Evolutionary conservation across 2,797 vertebrate species (phyloP), one percentile per base, ranked within the genome.

Genomic region (Avahi laniger): DNA sequence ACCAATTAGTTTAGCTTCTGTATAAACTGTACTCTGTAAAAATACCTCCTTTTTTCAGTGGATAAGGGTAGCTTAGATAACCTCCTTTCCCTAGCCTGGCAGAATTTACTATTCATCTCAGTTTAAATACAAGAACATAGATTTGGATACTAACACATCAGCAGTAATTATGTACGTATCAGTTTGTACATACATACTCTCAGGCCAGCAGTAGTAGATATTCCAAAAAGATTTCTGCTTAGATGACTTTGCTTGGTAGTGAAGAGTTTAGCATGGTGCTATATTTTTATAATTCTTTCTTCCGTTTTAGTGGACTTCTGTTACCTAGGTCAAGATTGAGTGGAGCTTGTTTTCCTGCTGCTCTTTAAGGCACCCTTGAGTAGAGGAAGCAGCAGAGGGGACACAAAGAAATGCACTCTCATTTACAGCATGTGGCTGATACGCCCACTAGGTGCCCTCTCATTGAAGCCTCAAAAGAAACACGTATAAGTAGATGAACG

Each of bases 91-190:
- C 81, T 73, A 65, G 35, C 18, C 67, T 94, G 59, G 81, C 59
- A 46, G 87, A 94, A 90, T 96, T 95, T 82, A 91, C 81, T 24
- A 5, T 75, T 96, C 35, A 35, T 93, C 79, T 90, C 11, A 13
- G 69, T 73, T 59, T 89, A 94, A 86, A 94, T 93, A 86, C 30
- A 28, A 52, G 46, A 89, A 78, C 50, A 73, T 76, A 79, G 67
- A 20, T 93, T 93, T 80, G 88, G 91, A 97, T 88, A 84, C 91
- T 61, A 92, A 98, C 65, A 43, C 75, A 84, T 95, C 80, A 89
- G 28, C 38, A 91, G 54, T 89, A 94, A 85, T 93, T 46, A n/a
- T 2, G 9, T 26, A 50, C 54, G 7, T 54, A 52, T 38, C 20
- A 70, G 12, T n/a, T 20, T 59, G 20, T 48, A 26, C n/a, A 7